Conservation (phyloP, 53 echinoderm and acorn worm genomes). For the Actinopyga echinites region DNA sequence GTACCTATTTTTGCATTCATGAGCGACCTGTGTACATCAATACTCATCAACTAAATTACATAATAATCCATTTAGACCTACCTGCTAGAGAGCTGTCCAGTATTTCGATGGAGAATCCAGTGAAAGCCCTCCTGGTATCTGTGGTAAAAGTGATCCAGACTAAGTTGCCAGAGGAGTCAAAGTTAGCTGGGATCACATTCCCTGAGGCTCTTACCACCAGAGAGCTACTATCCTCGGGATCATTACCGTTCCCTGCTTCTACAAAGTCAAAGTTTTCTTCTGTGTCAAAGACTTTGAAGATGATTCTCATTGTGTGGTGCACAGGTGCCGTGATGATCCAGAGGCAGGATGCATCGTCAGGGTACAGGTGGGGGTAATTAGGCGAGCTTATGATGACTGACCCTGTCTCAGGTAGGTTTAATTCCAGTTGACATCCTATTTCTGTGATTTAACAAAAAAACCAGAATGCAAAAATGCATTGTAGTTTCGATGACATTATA, state of each 20-base stretch:
- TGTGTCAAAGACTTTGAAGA: slow-evolving; percentile 80
- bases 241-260: slow-evolving; percentile 70
- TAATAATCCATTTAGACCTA: slow-evolving; percentile 37
- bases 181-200: slow-evolving; percentile 68
- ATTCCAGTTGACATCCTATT: slow-evolving; percentile 56
- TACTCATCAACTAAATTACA: no score
- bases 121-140: slow-evolving; percentile 51
- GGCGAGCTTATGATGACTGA: slow-evolving; percentile 61
- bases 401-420: slow-evolving; percentile 53
- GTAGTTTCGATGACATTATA: no score
- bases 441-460: not conserved
- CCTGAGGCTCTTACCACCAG: slow-evolving; percentile 71
- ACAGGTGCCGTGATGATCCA: slow-evolving; percentile 71
- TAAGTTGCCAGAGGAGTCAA: slow-evolving; percentile 61
- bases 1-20: not conserved
- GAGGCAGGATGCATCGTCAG: slow-evolving; percentile 69
- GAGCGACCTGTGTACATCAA: no score
- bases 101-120: slow-evolving; percentile 80
- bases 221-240: slow-evolving; percentile 59
- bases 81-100: slow-evolving; percentile 80
- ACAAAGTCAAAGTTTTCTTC: slow-evolving; percentile 73
- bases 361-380: slow-evolving; percentile 75
- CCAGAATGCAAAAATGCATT: not conserved
- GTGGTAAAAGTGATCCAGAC: slow-evolving; percentile 79
- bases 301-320: slow-evolving; percentile 61